Evolutionary conservation across 92 coral and sea anemone species (phyloP), one percentile per base, ranked within the genome.

Genomic region (Zoanthus sociatus): DNA sequence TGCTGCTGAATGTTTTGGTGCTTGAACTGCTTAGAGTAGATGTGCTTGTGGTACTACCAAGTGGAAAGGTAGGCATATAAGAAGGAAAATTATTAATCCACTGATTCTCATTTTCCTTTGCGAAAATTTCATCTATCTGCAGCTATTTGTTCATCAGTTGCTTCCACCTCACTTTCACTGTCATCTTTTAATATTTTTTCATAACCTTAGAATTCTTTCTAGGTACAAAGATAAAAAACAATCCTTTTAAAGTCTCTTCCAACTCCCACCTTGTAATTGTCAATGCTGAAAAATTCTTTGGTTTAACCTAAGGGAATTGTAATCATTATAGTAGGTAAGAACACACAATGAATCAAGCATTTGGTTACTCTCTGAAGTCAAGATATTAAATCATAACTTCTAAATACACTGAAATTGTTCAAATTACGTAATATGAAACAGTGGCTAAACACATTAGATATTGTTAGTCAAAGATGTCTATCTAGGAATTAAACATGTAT

Each of bases 101-200:
- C 69, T 63, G 69, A 63, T 32, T 63, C 69, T 63, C 69, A 63
- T 1, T 6, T n/a, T 63, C 30, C 32, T 63, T 17, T 63, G 69
- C 69, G 10, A 63, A 63, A 18, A 63, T 63, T 73, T 73, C 78
- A 31, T 42, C 46, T 73, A 73, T 42, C 46, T 73, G 78, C 78
- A 15, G 78, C 55, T 17, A 73, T 21, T 42, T 73, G 47, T 30
- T 31, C 10, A 16, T 73, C 78, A 42, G 15, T 15, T 42, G 78
- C 26, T 73, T 42, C 20, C 20, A 48, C 26, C 55, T 48, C 55
- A 0, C 48, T 30, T 42, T 73, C 78, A 42, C 48, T 17, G 26
- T 63, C 30, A 63, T 17, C 32, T 18, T 63, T 63, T 63, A 63
- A n/a, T 63, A 63, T 63, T 1, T 63, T 63, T 63, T 63, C 69